phyloP scores from a whole-genome alignment of 2,797 vertebrate genomes.

The Zalophus californianus region DNA sequence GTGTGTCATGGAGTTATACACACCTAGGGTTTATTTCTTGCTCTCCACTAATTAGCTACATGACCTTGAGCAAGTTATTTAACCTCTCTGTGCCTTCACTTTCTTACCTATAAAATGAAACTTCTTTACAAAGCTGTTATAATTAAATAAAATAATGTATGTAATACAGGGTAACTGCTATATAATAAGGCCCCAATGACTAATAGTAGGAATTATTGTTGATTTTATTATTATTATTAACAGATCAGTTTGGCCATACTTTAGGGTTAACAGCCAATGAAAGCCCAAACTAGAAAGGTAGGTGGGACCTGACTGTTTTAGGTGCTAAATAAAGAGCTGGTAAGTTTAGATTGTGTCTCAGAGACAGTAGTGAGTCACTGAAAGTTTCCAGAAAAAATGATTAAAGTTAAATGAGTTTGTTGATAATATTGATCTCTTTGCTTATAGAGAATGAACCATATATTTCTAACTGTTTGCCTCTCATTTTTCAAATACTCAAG shows the following conservation, averaged over 20 bases:
- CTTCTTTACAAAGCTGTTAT: conserved; percentile 30
- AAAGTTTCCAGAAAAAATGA: not conserved
- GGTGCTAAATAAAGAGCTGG: not conserved
- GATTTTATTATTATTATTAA: not conserved
- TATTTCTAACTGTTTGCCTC: not conserved
- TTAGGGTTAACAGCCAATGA: not conserved
- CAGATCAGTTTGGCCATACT: not conserved
- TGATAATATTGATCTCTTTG: not conserved
- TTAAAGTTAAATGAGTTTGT: not conserved
- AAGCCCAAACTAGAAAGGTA: not conserved
- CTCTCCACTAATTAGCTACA: not conserved
- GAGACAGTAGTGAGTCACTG: not conserved
- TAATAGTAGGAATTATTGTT: not conserved
- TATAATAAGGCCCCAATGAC: not conserved
- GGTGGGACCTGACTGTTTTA: not conserved
- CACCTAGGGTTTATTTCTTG: not conserved
- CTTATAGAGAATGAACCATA: not conserved
- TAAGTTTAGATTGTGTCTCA: not conserved
- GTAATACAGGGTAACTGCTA: not conserved
- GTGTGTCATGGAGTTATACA: not conserved
- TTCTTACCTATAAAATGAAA: conserved; percentile 35
- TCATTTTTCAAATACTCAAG: conserved; percentile 39
- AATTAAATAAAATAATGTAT: conserved; percentile 25
- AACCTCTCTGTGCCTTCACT: not conserved
- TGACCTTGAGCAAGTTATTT: not conserved